Conservation (phyloP, 1,140 invertebrate species). For the Schlechtendalia chinensis region DNA sequence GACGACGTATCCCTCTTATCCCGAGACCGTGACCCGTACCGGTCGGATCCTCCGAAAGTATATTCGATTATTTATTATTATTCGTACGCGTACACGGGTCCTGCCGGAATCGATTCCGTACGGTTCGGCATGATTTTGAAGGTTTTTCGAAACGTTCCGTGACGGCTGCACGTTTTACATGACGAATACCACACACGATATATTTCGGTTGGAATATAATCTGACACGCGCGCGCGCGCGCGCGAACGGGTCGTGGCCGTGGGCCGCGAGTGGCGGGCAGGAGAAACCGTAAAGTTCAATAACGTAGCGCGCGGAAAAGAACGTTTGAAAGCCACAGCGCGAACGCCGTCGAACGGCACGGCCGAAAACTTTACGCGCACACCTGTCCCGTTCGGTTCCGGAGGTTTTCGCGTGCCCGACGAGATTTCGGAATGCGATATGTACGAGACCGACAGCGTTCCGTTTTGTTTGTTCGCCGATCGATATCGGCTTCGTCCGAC, state of each 20-base stretch:
- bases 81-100: too few relatives aligned
- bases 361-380: neutral
- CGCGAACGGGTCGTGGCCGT: neutral
- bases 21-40: neutral
- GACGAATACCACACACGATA: too few relatives aligned
- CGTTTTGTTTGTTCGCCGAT: neutral
- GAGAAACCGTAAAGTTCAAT: neutral
- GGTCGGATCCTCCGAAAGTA: neutral
- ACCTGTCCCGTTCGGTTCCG: neutral
- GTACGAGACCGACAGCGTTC: neutral
- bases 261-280: too few relatives aligned
- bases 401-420: neutral
- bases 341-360: neutral
- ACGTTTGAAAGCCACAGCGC: neutral
- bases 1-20: conserved; percentile 10
- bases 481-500: neutral
- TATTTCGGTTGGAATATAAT: too few relatives aligned
- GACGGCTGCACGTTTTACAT: neutral
- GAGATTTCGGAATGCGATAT: neutral
- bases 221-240: too few relatives aligned
- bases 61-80: too few relatives aligned
- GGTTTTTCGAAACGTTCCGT: neutral
- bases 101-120: neutral
- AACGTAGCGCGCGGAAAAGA: neutral
- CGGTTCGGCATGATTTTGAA: neutral